Conservation (phyloP, 2,888 invertebrate species). For the Adineta ricciae region DNA sequence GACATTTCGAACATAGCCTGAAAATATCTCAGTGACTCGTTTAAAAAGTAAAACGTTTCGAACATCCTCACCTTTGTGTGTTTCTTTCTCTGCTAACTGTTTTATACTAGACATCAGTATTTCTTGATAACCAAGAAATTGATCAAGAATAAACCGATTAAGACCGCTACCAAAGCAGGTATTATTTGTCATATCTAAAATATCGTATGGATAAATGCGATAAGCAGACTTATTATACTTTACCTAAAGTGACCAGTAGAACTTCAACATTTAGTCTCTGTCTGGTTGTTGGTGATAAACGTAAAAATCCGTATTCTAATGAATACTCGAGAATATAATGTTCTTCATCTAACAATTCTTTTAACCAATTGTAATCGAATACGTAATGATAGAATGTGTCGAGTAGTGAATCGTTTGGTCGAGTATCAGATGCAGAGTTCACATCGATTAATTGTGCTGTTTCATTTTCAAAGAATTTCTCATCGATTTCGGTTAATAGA, state of each 20-base stretch:
- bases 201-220: too few species aligned
- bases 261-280: conserved; percentile 81
- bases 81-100: conserved; percentile 82
- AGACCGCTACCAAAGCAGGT: conserved; percentile 82
- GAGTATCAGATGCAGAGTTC: neutral
- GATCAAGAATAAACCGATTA: conserved; percentile 75
- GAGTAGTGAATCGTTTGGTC: neutral
- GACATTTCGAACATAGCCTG: conserved; percentile 63
- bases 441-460: neutral
- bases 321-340: conserved; percentile 96
- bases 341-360: conserved; percentile 52
- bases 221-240: too few species aligned
- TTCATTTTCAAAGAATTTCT: neutral
- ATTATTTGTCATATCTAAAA: conserved; percentile 3
- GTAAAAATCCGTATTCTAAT: conserved; percentile 85
- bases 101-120: conserved; percentile 90
- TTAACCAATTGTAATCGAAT: neutral
- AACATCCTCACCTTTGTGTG: conserved; percentile 65
- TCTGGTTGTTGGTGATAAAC: conserved; percentile 74
- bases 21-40: neutral
- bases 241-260: conserved; percentile 52
- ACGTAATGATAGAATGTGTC: neutral
- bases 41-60: neutral
- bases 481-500: neutral
- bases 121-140: conserved; percentile 92